Evolutionary conservation across 2,113 vertebrate genomes (phyloP).

Genomic region (Theristicus caerulescens): DNA sequence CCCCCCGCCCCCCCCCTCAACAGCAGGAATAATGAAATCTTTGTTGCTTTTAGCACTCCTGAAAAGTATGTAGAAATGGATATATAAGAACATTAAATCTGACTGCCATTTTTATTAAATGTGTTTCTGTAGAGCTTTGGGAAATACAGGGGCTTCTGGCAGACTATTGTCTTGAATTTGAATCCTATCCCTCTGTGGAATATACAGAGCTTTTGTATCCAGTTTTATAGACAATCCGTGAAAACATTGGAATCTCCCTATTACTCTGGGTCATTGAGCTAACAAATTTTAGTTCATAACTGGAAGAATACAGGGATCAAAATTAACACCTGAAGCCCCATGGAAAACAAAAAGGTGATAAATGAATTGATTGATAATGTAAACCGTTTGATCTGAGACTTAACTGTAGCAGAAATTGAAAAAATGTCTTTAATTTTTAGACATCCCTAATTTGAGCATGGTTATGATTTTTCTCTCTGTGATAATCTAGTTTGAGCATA

Average conservation of each 20-base stretch:
- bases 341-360: neutral
- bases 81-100: neutral
- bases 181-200: neutral
- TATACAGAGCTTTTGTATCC: neutral
- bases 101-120: neutral
- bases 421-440: neutral
- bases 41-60: neutral
- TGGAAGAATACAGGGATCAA: neutral
- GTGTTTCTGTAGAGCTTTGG: neutral
- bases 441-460: neutral
- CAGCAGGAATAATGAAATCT: neutral
- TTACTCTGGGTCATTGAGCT: neutral
- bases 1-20: too few species aligned
- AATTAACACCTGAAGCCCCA: neutral
- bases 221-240: neutral
- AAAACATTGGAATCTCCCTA: neutral
- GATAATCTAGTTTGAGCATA: neutral
- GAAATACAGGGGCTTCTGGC: neutral
- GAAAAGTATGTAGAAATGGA: neutral
- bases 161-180: neutral
- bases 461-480: neutral
- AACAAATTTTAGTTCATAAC: neutral
- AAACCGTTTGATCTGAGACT: neutral
- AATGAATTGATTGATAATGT: neutral
- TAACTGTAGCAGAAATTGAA: neutral